These are phyloP conservation scores for Pteropus rufus DNA, from an alignment of 2,797 vertebrate species.

Conservation along the genomic window DNA sequence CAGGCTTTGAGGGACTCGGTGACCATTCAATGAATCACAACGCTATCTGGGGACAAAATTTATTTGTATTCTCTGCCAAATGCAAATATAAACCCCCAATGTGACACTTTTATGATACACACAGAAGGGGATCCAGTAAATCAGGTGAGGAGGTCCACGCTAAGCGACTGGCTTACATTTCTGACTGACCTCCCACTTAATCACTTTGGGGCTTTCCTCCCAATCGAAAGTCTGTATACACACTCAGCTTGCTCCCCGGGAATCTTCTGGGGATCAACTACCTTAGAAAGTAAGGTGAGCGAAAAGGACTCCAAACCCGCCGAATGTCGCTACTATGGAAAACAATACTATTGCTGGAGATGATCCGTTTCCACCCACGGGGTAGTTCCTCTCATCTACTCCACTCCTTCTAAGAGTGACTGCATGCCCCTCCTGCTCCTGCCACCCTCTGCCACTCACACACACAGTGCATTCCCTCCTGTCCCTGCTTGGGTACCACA, in stretches of 20 bases:
- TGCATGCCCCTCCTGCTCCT: neutral
- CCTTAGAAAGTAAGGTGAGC: neutral
- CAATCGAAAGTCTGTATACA: neutral
- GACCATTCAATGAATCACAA: neutral
- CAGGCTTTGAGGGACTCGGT: neutral
- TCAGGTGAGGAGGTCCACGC: neutral
- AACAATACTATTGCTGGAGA: neutral
- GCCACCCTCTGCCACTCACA: neutral
- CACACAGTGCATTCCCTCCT: accelerated
- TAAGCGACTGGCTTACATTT: neutral
- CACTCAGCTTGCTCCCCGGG: neutral
- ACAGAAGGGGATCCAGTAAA: neutral
- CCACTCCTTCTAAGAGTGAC: neutral
- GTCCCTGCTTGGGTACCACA: too few species aligned
- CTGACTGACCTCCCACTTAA: neutral
- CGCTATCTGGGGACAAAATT: neutral
- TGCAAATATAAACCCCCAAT: neutral
- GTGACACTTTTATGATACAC: neutral
- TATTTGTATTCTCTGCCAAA: neutral
- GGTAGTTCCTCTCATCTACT: neutral
- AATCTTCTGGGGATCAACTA: neutral
- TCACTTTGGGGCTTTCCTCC: neutral
- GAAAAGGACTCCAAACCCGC: neutral
- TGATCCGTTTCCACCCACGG: neutral
- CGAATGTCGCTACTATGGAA: neutral